Base-by-base conservation (phyloP, 1,140 invertebrate genomes). In the Anagrus nilaparvatae region DNA sequence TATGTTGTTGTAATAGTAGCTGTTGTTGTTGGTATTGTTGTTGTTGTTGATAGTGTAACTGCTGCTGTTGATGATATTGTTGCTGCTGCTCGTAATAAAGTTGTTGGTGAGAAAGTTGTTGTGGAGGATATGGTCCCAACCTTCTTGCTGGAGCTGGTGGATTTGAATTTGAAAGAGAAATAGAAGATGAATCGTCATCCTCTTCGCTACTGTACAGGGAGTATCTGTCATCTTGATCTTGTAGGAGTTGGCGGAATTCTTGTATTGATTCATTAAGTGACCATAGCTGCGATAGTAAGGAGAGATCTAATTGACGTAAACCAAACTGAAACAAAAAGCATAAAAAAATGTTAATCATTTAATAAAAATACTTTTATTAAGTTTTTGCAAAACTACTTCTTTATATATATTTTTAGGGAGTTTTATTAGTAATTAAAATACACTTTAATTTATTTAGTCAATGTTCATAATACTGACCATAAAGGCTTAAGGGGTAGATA, bases 231-330 rank as follows among this genome's bases (percentile, higher is more conserved):
- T 76, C 76, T 47, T 81, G 77, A 24, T 81, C 79, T 53, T 82
- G 79, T 23, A 84, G 59, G 14, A 84, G 71, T 36, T 77, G 74
- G 12, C 87, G 77, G 65, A 88, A 90, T 42, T 88, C 84, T 52
- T 88, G 84, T 58, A 91, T 88, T 1, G 85, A 82, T 60, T 91
- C 86, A 58, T 88, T 88, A 5, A 92, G 65, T 0, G 84, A 81
- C 86, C 86, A 89, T 40, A 92, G 67, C 62, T 91, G 87, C 3
- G 85, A 88, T 2, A 92, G 68, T 18, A 91, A 63, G 1, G 85
- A 87, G 20, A 91, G 69, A 59, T 91, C 87, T 58, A 90, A 54
- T 56, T 91, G 86, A 9, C 88, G 72, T 2, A 91, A 69, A 47
- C 82, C 82, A 50, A 83, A 85, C 85, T 88, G 72, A 35, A 78